Base-by-base conservation (phyloP, 2,888 invertebrate genomes). In the Gnatocerus cornutus region DNA sequence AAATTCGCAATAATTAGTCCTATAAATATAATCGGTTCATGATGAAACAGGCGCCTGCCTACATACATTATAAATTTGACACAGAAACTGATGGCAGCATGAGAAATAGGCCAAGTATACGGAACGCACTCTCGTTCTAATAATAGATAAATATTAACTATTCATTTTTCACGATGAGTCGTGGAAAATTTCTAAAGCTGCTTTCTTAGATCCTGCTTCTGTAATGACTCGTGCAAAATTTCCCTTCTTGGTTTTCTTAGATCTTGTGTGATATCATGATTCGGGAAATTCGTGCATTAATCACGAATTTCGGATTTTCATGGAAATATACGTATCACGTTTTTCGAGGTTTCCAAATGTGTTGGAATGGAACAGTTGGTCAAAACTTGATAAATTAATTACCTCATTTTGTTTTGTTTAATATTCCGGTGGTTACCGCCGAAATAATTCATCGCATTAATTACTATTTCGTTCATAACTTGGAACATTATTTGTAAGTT, bases 391-490 rank as follows among this genome's bases (percentile, higher is more conserved):
- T 50, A 29, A 50, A 50, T 50, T 50, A 50, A 50, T 50, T 29
- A 29, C 48, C 4, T 1, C 8, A 27, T 29, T 29, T 50, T 27
- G 9, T 29, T 50, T 50, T 10, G 21, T 10, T 50, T 29, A 29
- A 50, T 50, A 29, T 50, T 50, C 48, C 29, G 29, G 9, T 16
- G 5, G 21, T 10, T 7, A 5, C 29, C 6, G n/a, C 7, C 7
- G 5, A 50, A 50, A 50, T 50, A 50, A 50, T 50, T 50, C 29
- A 50, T 50, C 16, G 4, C 48, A 29, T 9, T 50, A 50, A 50
- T 50, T 50, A 50, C 29, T 29, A 29, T 29, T 50, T 50, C 48
- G 48, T 50, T 29, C 29, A n/a, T 29, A 50, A 50, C 48, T 50
- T 50, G 2, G 27, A 7, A 29, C 48, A 50, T 46, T 46, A 46